phyloP scores from a whole-genome alignment of 2,888 invertebrate species.

The Artemia sp. region DNA sequence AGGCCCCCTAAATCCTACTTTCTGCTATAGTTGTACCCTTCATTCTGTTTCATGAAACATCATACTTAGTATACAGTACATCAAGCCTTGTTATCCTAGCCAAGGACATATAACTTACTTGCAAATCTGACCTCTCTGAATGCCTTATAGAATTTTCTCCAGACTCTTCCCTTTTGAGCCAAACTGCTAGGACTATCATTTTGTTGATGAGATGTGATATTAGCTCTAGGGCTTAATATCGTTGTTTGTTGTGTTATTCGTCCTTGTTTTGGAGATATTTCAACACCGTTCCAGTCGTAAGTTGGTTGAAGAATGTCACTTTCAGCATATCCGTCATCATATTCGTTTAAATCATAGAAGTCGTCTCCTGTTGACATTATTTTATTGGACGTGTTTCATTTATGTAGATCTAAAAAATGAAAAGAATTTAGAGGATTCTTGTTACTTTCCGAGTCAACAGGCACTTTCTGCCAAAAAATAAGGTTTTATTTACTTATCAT shows the following conservation, averaged over 20 bases:
- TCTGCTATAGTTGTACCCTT: too few species aligned
- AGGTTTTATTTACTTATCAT: too few species aligned
- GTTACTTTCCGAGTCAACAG: too few species aligned
- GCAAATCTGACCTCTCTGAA: constrained; percentile 11
- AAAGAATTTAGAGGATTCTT: too few species aligned
- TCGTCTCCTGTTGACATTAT: constrained; percentile 3
- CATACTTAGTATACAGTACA: too few species aligned
- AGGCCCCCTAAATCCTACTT: too few species aligned
- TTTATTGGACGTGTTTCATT: too few species aligned
- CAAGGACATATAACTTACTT: neutral
- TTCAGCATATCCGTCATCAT: constrained; percentile 12
- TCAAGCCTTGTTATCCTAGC: too few species aligned
- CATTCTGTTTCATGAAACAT: too few species aligned
- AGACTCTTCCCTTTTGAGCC: neutral
- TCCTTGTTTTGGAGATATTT: neutral
- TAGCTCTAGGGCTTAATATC: neutral
- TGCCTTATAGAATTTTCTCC: constrained; percentile 5
- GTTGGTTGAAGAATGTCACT: constrained; percentile 10
- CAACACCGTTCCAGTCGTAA: constrained; percentile 12
- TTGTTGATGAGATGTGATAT: neutral
- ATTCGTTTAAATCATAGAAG: neutral
- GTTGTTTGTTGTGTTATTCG: neutral
- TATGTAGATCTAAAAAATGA: too few species aligned
- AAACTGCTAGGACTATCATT: neutral
- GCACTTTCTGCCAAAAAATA: too few species aligned